These are phyloP conservation scores for Sula dactylatra DNA, from an alignment of 2,113 vertebrate species.

Conservation along the genomic window DNA sequence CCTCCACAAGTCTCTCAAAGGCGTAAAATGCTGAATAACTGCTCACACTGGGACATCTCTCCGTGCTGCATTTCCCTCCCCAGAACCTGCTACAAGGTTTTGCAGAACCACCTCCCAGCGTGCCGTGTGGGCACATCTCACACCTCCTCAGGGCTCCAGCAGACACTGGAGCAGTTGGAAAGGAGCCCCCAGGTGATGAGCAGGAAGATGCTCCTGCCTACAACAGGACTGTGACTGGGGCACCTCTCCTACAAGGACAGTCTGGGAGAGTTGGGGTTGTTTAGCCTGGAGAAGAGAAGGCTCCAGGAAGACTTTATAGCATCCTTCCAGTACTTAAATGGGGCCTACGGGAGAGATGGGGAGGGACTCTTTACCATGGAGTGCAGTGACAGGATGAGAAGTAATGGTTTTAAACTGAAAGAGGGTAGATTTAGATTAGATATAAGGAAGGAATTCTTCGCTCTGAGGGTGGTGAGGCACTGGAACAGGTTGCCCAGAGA, in stretches of 20 bases:
- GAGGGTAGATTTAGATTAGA: no score
- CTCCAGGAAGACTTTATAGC: neutral
- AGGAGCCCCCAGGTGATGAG: neutral
- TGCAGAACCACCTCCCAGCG: neutral
- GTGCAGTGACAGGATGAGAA: neutral
- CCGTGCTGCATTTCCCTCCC: neutral
- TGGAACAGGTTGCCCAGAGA: neutral
- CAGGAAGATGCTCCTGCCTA: neutral
- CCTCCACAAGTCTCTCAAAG: neutral
- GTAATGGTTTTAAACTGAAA: neutral
- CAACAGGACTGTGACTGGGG: neutral
- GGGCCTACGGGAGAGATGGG: neutral
- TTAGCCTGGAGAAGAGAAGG: neutral
- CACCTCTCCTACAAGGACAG: neutral
- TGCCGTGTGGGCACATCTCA: neutral
- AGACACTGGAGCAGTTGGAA: neutral
- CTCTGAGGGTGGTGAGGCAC: neutral
- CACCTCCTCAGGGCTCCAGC: neutral
- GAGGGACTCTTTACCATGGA: neutral
- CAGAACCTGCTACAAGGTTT: neutral
- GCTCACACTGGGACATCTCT: neutral
- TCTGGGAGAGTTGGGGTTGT: neutral
- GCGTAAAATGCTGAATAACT: fast-evolving
- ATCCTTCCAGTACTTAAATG: neutral
- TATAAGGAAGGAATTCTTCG: neutral